Evolutionary conservation across 2,113 vertebrate genomes (phyloP).

Genomic region (Merops nubicus): DNA sequence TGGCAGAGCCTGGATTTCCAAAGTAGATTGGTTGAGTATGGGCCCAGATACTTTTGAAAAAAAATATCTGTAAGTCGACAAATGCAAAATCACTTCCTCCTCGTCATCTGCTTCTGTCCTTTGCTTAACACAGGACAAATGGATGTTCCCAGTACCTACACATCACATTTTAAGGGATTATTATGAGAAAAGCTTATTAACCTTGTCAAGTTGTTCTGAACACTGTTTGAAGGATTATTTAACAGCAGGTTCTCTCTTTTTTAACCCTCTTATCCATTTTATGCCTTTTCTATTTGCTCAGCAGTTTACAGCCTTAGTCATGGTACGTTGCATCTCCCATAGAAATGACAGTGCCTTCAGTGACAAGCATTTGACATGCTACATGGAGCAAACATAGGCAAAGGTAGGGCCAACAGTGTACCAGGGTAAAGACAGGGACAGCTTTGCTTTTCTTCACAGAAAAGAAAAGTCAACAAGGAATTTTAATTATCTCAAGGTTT

Average conservation of each 20-base stretch:
- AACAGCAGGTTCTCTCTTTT: background rate
- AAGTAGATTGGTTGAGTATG: background rate
- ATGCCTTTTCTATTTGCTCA: slow-evolving; percentile 19
- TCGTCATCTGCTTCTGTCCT: background rate
- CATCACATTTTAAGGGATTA: background rate
- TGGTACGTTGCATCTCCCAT: background rate
- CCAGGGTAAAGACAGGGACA: background rate
- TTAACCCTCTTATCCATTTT: background rate
- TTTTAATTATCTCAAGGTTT: background rate
- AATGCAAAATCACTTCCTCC: background rate
- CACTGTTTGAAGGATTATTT: background rate
- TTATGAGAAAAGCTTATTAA: slow-evolving; percentile 40
- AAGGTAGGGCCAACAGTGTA: background rate
- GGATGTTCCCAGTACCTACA: background rate
- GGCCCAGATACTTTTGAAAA: background rate
- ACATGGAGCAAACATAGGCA: background rate
- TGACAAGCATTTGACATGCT: background rate
- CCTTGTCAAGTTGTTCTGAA: slow-evolving; percentile 22
- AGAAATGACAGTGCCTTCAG: background rate
- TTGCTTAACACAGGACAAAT: background rate
- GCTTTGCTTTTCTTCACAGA: background rate
- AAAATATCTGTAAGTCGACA: accelerated
- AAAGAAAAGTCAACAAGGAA: background rate
- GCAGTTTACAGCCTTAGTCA: slow-evolving; percentile 37
- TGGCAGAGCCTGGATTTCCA: background rate